phyloP scores from a whole-genome alignment of 1,140 invertebrate species.

The Amyelois transitella region DNA sequence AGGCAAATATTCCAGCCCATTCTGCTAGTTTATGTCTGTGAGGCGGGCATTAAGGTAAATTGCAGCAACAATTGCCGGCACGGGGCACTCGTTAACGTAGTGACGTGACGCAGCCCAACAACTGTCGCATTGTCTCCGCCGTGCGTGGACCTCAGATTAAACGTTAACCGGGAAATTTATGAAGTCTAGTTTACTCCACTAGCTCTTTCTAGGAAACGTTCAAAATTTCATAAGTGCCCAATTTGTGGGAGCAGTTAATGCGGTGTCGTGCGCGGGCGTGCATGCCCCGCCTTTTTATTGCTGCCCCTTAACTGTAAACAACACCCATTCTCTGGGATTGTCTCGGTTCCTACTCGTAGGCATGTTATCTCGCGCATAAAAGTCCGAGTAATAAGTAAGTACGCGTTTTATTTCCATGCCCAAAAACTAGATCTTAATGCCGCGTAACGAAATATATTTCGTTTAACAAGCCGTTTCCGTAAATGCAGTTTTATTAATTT shows the following conservation, averaged over 20 bases:
- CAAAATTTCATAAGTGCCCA: conserved; percentile 63
- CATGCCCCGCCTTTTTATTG: conserved; percentile 68
- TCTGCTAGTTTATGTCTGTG: conserved; percentile 55
- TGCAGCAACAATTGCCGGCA: conserved; percentile 61
- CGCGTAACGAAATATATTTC: not conserved
- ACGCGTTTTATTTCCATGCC: not conserved
- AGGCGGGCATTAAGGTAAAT: conserved; percentile 66
- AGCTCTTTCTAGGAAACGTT: conserved; percentile 58
- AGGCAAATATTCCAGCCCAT: conserved; percentile 50
- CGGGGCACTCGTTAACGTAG: conserved; percentile 61
- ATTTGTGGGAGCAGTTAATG: conserved; percentile 63
- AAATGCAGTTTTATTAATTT: too few species aligned
- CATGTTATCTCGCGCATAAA: conserved; percentile 26
- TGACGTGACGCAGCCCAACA: conserved; percentile 47
- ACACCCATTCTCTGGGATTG: conserved; percentile 58
- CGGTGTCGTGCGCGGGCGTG: conserved; percentile 51
- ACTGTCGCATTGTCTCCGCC: conserved; percentile 68
- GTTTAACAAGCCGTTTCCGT: not conserved
- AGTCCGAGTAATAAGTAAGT: conserved; percentile 13
- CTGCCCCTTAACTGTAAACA: conserved; percentile 66
- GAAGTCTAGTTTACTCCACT: conserved; percentile 50
- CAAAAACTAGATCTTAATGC: not conserved
- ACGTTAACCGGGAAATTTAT: conserved; percentile 63
- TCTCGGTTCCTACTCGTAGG: conserved; percentile 34
- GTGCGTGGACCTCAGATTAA: conserved; percentile 65